These are phyloP conservation scores for Tarsius wallacei DNA, from an alignment of 2,797 vertebrate species.

Conservation along the genomic window DNA sequence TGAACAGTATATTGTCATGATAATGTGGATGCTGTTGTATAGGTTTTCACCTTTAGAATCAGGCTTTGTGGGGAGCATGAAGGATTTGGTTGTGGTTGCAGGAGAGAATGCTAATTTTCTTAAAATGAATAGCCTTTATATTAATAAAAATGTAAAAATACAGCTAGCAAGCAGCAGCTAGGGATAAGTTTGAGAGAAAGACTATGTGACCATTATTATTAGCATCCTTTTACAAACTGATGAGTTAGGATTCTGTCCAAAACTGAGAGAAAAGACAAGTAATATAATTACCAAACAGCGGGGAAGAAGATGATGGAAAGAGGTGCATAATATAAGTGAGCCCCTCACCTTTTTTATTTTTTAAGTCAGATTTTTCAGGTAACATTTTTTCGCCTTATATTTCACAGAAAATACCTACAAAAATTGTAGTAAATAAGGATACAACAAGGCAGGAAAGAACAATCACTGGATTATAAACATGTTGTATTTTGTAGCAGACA, in stretches of 20 bases:
- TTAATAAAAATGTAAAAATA: constrained; percentile 52
- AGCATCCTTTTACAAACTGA: constrained; percentile 40
- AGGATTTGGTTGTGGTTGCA: constrained; percentile 54
- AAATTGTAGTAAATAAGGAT: too few species aligned
- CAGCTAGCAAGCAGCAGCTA: not conserved
- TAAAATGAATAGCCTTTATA: constrained; percentile 26
- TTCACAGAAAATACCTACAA: too few species aligned
- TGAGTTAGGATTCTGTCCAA: constrained; percentile 44
- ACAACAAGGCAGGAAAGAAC: too few species aligned
- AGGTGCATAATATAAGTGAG: constrained; percentile 5
- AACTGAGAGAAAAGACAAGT: constrained; percentile 17
- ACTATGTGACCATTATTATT: not conserved
- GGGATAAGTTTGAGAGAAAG: not conserved
- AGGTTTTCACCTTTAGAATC: constrained; percentile 41
- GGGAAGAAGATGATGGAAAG: constrained; percentile 3
- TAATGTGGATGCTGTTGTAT: not conserved
- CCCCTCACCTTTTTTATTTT: constrained; percentile 23
- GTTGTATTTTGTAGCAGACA: too few species aligned
- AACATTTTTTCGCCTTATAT: too few species aligned
- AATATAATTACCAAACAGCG: constrained; percentile 26
- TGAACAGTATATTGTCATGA: not conserved
- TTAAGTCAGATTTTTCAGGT: not conserved
- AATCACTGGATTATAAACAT: too few species aligned
- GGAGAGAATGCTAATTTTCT: constrained; percentile 53
- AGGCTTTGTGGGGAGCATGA: not conserved